Base-by-base conservation (phyloP, 2,797 vertebrate genomes). In the Myioborus miniatus region DNA sequence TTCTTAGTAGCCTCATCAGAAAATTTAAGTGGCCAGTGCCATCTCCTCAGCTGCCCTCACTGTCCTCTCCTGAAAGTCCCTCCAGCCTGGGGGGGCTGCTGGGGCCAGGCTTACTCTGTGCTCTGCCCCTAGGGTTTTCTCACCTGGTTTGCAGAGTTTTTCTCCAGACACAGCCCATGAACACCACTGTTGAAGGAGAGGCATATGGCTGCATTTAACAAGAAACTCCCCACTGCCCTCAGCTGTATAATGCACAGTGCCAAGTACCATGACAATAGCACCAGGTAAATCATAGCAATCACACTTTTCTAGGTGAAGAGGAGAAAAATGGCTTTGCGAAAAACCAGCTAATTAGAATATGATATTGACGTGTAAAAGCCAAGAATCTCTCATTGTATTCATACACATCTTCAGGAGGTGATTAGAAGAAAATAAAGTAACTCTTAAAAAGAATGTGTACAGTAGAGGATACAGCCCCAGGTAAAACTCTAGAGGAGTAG, bases 331-430 rank as follows among this genome's bases (percentile, higher is more conserved):
- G 19, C 52, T 87, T 77, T 83, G 58, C 65, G 43, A 83, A 93
- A 58, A 0, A 1, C 0, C 32, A 63, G 1, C 17, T 29, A 41
- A 56, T 32, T 41, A 46, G 43, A 87, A 59, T 46, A 27, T 1
- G 20, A 17, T 50, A 50, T 14, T 15, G 13, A 34, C 43, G 50
- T 4, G 41, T 60, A 46, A 84, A 86, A 81, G 10, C 50, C 55
- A 59, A 26, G 34, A 58, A 18, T 26, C 34, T 36, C 56, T 36
- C 34, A 58, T 3, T 0, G 5, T 58, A 71, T 47, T 64, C n/a
- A 36, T 58, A 72, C 0, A 6, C 41, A 55, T 7, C 43, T 64
- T 59, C 16, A 52, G n/a, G 29, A 81, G 7, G 0, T 47, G 49
- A 64, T 87, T 68, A 78, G 71, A 75, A 89, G 39, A 71, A 89